phyloP scores from a whole-genome alignment of 2,113 vertebrate genomes.

The Bubalus kerabau region DNA sequence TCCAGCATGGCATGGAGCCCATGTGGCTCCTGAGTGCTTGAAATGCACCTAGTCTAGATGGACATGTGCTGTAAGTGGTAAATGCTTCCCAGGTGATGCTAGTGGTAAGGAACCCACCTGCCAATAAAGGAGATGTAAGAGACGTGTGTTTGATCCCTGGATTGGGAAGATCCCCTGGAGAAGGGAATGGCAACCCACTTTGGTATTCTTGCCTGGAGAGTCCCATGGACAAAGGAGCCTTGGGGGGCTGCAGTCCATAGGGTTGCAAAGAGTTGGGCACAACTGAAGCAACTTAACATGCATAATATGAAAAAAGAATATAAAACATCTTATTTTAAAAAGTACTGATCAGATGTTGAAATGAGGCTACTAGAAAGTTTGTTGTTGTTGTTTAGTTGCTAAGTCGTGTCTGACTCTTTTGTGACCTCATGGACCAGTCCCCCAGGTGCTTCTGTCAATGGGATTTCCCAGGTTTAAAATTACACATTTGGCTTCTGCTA shows the following conservation, averaged over 20 bases:
- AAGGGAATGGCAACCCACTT: not conserved
- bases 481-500: not conserved
- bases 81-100: not conserved
- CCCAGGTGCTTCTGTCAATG: not conserved
- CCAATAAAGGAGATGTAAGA: not conserved
- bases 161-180: not conserved
- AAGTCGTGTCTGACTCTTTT: not conserved
- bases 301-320: not conserved
- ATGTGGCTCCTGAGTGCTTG: not conserved
- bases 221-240: not conserved
- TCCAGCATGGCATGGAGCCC: not conserved
- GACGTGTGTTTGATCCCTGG: not conserved
- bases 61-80: not conserved
- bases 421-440: not conserved
- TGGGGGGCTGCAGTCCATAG: not conserved
- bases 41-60: not conserved
- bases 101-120: not conserved
- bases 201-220: not conserved
- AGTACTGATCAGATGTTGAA: constrained; percentile 7
- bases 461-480: not conserved
- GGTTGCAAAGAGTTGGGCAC: not conserved
- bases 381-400: not conserved
- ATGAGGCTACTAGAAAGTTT: constrained; percentile 24
- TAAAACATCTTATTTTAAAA: not conserved
- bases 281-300: not conserved